Conservation (phyloP, 2,113 vertebrate species). For the Elephantulus edwardii region DNA sequence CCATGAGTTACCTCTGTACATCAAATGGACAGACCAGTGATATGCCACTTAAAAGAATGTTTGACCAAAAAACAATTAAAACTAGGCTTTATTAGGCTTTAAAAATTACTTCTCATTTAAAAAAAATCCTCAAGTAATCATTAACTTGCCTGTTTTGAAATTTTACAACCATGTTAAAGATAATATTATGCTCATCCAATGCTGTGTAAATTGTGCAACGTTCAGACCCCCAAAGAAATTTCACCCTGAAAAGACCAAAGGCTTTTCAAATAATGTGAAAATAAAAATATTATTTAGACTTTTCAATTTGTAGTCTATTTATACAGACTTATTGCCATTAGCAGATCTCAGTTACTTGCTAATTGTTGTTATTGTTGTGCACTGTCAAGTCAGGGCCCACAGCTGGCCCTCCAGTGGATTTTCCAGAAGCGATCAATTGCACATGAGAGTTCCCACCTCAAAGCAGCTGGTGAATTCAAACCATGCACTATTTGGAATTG, state of each 20-base stretch:
- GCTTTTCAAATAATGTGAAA: slow-evolving; percentile 18
- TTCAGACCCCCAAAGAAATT: slow-evolving; percentile 30
- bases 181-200: background rate
- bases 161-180: slow-evolving; percentile 36
- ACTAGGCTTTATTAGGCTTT: background rate
- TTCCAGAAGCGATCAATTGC: too few species aligned
- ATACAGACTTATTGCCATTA: background rate
- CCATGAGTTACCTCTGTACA: too few species aligned
- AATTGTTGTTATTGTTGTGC: background rate
- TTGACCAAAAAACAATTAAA: too few species aligned
- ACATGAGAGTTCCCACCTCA: too few species aligned
- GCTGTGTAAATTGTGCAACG: background rate
- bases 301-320: background rate
- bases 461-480: too few species aligned
- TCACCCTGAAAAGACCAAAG: background rate
- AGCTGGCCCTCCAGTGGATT: too few species aligned
- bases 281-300: background rate
- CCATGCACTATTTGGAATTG: too few species aligned
- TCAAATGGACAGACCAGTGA: too few species aligned
- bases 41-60: too few species aligned
- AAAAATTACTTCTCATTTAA: background rate
- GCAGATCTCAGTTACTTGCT: slow-evolving; percentile 12
- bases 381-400: too few species aligned
- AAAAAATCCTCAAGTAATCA: slow-evolving; percentile 2
- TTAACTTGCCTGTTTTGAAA: slow-evolving; percentile 30